Evolutionary conservation across 2,797 vertebrate genomes (phyloP).

Genomic region (Phyllotis vaccarum): DNA sequence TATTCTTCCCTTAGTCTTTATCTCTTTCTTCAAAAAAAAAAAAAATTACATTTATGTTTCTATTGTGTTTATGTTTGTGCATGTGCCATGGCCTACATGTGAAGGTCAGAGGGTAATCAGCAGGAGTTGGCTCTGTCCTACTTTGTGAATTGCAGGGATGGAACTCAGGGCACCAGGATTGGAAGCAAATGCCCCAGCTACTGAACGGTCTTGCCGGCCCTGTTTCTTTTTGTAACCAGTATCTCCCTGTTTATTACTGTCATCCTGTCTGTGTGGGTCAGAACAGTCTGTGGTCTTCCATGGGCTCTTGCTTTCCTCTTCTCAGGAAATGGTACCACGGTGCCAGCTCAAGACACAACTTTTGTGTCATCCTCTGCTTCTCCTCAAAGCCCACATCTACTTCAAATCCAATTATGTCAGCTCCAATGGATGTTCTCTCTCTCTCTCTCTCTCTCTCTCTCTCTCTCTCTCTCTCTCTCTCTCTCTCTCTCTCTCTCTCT

Average conservation of each 20-base stretch:
- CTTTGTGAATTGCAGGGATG: background rate
- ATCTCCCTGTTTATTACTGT: background rate
- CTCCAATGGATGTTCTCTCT: too few relatives aligned
- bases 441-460: too few relatives aligned
- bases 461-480: too few relatives aligned
- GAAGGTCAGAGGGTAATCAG: background rate
- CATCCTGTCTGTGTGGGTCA: background rate
- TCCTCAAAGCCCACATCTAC: background rate
- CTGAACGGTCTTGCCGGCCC: background rate
- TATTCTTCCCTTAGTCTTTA: background rate
- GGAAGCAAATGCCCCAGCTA: background rate
- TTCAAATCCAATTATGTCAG: background rate
- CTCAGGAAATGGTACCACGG: fast-evolving
- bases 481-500: too few relatives aligned
- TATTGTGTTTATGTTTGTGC: background rate
- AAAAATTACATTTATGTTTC: background rate
- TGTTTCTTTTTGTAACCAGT: background rate
- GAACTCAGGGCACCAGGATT: background rate
- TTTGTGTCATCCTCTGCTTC: background rate
- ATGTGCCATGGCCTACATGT: background rate
- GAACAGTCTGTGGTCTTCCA: background rate
- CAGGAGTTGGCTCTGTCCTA: background rate
- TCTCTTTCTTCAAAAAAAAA: background rate
- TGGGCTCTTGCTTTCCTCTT: background rate
- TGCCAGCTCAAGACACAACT: background rate